These are phyloP conservation scores for Calypte anna DNA, from an alignment of 2,113 vertebrate genomes.

Conservation along the genomic window DNA sequence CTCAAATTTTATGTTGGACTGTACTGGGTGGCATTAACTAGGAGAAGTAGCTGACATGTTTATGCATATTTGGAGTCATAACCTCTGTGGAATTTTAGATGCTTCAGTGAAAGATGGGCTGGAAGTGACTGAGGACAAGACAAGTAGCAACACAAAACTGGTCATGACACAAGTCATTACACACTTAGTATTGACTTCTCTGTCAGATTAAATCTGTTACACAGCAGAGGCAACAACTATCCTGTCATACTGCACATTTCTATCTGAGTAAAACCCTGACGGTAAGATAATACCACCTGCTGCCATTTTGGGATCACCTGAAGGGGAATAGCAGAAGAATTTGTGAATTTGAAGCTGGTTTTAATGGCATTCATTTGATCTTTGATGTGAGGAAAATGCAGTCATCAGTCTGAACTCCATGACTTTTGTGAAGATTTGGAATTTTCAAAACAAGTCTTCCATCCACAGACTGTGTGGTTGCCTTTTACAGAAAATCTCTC, in stretches of 20 bases:
- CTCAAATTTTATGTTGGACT: background rate
- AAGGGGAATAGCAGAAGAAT: background rate
- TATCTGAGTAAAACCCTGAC: background rate
- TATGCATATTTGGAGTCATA: background rate
- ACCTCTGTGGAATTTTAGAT: background rate
- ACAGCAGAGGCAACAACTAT: background rate
- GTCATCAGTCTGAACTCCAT: background rate
- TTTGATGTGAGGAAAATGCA: background rate
- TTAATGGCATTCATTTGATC: background rate
- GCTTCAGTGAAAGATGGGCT: background rate
- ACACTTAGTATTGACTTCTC: background rate
- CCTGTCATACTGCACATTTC: background rate
- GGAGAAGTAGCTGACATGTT: background rate
- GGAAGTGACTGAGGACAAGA: background rate
- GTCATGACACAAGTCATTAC: background rate
- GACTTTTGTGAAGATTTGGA: background rate
- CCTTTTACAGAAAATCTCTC: background rate
- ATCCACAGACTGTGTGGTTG: background rate
- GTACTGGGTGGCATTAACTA: background rate
- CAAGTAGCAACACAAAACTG: background rate
- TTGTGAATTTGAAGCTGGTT: background rate
- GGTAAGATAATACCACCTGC: background rate
- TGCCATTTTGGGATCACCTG: background rate
- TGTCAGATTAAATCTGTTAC: slow-evolving; percentile 9
- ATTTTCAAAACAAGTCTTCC: background rate